Conservation (phyloP, 2,797 vertebrate genomes). For the Sebastes umbrosus region DNA sequence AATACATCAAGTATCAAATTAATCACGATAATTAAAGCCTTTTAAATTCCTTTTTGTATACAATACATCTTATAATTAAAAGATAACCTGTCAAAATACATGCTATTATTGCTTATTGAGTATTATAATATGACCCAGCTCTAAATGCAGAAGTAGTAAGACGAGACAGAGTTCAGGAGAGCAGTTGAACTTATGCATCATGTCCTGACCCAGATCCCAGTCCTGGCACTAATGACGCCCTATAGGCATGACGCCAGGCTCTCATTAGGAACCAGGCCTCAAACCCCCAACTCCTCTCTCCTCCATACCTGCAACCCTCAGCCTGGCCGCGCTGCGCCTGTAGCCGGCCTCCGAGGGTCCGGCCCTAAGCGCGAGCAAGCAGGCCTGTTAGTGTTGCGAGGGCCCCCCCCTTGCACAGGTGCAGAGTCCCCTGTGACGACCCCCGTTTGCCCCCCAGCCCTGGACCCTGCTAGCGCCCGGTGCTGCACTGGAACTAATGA, state of each 20-base stretch:
- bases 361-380: constrained; percentile 34
- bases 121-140: constrained; percentile 4
- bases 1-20: background rate
- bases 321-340: constrained; percentile 57
- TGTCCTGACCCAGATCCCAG: constrained; percentile 84
- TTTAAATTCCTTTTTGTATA: background rate
- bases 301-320: constrained; percentile 41
- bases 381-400: constrained; percentile 41
- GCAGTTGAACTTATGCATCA: constrained; percentile 62
- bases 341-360: constrained; percentile 74
- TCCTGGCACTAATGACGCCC: constrained; percentile 84
- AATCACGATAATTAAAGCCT: background rate
- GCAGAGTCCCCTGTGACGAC: constrained; percentile 71
- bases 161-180: constrained; percentile 31
- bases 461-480: constrained; percentile 76
- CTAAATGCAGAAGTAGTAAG: constrained; percentile 7
- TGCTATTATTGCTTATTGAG: background rate
- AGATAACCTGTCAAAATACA: background rate
- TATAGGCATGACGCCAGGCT: constrained; percentile 75
- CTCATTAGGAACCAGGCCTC: constrained; percentile 80
- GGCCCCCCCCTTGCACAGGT: constrained; percentile 86
- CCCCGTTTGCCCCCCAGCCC: constrained; percentile 74
- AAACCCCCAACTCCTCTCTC: constrained; percentile 56
- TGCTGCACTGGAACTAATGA: constrained; percentile 88
- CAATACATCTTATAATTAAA: background rate